These are phyloP conservation scores for Tetropium fuscum DNA, from an alignment of 2,888 invertebrate species.

Conservation along the genomic window DNA sequence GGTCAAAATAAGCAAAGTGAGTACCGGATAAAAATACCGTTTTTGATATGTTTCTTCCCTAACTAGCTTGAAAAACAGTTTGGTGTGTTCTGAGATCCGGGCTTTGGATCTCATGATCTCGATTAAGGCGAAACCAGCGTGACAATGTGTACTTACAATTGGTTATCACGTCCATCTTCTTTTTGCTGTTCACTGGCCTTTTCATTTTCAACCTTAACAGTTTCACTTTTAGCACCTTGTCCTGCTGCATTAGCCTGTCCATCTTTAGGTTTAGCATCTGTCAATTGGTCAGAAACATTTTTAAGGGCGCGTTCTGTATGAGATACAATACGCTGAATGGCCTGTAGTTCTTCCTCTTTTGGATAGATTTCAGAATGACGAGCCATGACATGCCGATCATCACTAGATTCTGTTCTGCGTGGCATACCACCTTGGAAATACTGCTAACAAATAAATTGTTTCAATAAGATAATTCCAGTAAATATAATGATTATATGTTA, in stretches of 20 bases:
- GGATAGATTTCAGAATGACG: slow-evolving; percentile 96
- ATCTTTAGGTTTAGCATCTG: slow-evolving; percentile 69
- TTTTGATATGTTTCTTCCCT: too few species aligned
- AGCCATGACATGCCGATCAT: slow-evolving; percentile 95
- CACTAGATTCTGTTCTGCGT: slow-evolving; percentile 90
- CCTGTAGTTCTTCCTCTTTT: slow-evolving; percentile 87
- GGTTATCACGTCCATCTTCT: slow-evolving; percentile 85
- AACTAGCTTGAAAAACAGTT: too few species aligned
- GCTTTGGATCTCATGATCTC: too few species aligned
- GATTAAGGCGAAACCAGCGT: too few species aligned
- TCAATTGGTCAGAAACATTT: slow-evolving; percentile 90
- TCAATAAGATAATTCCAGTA: too few species aligned
- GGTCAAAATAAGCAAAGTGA: too few species aligned
- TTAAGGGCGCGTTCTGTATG: slow-evolving; percentile 95
- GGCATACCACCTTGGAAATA: slow-evolving; percentile 69
- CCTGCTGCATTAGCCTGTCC: slow-evolving; percentile 34
- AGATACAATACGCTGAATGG: slow-evolving; percentile 92
- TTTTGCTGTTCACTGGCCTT: slow-evolving; percentile 66
- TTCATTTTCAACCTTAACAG: slow-evolving; percentile 67
- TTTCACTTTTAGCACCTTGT: slow-evolving; percentile 25
- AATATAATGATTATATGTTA: too few species aligned
- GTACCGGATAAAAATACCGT: too few species aligned
- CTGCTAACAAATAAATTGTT: slow-evolving; percentile 66
- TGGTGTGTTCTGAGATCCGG: too few species aligned
- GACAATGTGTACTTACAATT: slow-evolving; percentile 78